phyloP scores from a whole-genome alignment of 1,140 invertebrate species.

The Diplogasteroides magnus region DNA sequence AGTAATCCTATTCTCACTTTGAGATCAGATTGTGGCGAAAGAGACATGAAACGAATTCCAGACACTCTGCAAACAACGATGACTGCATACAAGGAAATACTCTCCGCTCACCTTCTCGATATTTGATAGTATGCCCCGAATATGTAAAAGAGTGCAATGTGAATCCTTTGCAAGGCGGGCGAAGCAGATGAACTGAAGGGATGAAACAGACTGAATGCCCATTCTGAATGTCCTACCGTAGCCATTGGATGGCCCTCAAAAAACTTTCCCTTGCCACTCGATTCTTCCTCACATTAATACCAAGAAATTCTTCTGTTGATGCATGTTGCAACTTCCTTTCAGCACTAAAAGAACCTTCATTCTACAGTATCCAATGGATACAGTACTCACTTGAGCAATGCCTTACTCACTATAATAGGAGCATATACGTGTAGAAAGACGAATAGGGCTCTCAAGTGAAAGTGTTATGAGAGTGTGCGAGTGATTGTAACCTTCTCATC shows the following conservation, averaged over 20 bases:
- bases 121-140: slow-evolving; percentile 26
- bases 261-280: background rate
- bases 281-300: background rate
- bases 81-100: too few species aligned
- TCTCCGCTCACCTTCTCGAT: too few species aligned
- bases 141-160: slow-evolving; percentile 24
- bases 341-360: background rate
- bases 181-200: background rate
- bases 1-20: slow-evolving; percentile 4
- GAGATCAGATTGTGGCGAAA: slow-evolving; percentile 21
- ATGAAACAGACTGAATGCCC: background rate
- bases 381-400: background rate
- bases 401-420: background rate
- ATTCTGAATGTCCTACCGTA: background rate
- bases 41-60: slow-evolving; percentile 25
- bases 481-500: background rate
- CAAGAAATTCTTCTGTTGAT: background rate
- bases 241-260: background rate
- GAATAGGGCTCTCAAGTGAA: background rate
- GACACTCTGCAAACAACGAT: too few species aligned
- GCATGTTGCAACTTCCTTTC: background rate
- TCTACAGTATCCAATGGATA: too few species aligned
- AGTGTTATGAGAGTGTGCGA: background rate
- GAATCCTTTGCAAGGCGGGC: slow-evolving; percentile 11
- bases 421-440: background rate